Percentiles rank a stretch among this genome's conserved stretches.
These are phyloP conservation scores for Rhamnusium bicolor DNA, from an alignment of 2,888 invertebrate genomes.

Conservation along the genomic window DNA sequence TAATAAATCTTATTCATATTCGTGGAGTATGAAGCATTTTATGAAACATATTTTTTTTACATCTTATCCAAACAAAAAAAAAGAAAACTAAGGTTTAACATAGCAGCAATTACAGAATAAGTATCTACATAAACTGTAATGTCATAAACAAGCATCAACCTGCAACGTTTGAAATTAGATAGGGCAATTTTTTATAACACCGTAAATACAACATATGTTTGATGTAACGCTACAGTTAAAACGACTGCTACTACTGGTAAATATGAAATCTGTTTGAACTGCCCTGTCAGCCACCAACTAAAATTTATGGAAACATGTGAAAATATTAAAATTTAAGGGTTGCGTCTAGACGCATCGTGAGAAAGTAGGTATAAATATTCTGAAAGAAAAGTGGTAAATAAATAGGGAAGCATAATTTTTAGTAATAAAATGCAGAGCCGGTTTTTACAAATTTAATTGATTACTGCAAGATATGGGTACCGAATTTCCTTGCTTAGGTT, in stretches of 20 bases:
- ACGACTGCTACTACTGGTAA: slow-evolving; percentile 25
- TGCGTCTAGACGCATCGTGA: slow-evolving; percentile 43
- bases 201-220: slow-evolving; percentile 44
- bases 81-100: not conserved
- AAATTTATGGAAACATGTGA: slow-evolving; percentile 53
- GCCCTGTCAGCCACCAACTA: slow-evolving; percentile 37
- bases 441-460: not conserved
- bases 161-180: slow-evolving; percentile 39
- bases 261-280: slow-evolving; percentile 40
- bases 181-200: slow-evolving; percentile 32
- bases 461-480: too few relatives aligned
- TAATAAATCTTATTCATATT: too few relatives aligned
- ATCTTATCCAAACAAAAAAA: not conserved
- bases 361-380: slow-evolving; percentile 26
- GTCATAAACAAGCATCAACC: slow-evolving; percentile 27
- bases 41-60: not conserved
- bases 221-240: slow-evolving; percentile 36
- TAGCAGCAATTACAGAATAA: not conserved
- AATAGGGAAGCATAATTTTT: not conserved
- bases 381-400: not conserved
- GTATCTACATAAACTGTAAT: not conserved
- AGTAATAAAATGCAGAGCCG: slow-evolving; percentile 4
- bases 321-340: slow-evolving; percentile 45
- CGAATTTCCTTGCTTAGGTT: too few relatives aligned
- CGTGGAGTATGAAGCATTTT: not conserved